Base-by-base conservation (phyloP, 92 coral and sea anemone species). In the Paramuricea clavata region DNA sequence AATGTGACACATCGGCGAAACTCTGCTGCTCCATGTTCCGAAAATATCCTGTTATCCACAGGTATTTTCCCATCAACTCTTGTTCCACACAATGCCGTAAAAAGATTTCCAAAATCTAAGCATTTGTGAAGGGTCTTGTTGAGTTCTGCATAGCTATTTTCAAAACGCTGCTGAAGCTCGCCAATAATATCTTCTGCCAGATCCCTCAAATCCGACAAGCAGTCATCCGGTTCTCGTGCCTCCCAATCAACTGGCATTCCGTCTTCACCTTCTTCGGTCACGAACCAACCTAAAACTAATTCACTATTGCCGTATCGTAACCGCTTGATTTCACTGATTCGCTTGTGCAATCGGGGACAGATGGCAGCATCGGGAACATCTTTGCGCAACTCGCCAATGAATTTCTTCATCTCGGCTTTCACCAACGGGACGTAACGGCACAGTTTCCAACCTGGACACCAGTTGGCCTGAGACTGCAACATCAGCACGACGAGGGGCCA, bases 401-500 rank as follows among this genome's bases (percentile, higher is more conserved):
- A n/a, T n/a, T n/a, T n/a, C n/a, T n/a, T n/a, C n/a, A n/a, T n/a
- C n/a, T n/a, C n/a, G n/a, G n/a, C n/a, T n/a, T 69, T 69, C 49
- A 69, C 12, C 62, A 54, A 16, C 62, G n/a, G 2, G 26, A 17
- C 62, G 26, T 54, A 54, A 9, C 21, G 4, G 8, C 3, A 3
- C 5, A 75, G 11, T 41, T 75, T 75, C 81, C 81, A 75, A 5
- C 81, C 81, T 25, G 81, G 81, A 27, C 39, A 43, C 36, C 35
- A 43, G 6, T 44, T 8, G 35, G 23, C 8, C 39, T 49, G 81
- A 34, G 35, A 62, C 8, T 62, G 81, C 44, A 75, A 62, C 81
- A 75, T 75, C 34, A 75, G 34, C 23, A 75, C 62, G 35, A 44
- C 62, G 35, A 44, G 19, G 36, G 81, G 81, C 3, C 4, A 2